phyloP scores from a whole-genome alignment of 2,888 invertebrate species.

The Diarsia mendica region DNA sequence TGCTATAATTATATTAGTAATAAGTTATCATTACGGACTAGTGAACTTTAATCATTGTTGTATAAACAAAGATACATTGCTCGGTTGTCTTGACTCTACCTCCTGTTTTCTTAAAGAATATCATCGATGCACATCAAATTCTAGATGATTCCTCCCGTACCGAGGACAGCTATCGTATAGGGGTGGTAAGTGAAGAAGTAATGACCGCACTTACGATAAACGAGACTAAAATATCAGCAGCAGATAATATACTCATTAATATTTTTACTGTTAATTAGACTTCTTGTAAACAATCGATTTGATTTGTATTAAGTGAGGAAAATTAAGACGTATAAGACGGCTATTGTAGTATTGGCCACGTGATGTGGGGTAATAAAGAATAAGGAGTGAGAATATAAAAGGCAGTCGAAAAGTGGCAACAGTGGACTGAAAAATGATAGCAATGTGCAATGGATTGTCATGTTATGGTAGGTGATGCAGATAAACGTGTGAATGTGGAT shows the following conservation, averaged over 20 bases:
- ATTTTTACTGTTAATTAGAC: slow-evolving; percentile 62
- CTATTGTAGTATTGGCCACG: neutral
- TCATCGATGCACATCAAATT: slow-evolving; percentile 60
- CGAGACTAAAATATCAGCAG: slow-evolving; percentile 66
- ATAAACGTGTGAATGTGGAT: neutral
- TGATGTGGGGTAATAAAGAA: neutral
- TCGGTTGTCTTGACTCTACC: slow-evolving; percentile 8
- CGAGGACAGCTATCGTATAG: slow-evolving; percentile 19
- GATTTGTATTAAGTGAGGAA: slow-evolving; percentile 20
- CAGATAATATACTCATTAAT: slow-evolving; percentile 64
- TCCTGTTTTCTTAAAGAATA: neutral
- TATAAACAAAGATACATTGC: slow-evolving; percentile 65
- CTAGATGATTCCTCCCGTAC: slow-evolving; percentile 44
- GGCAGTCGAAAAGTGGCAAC: neutral
- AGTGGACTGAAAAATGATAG: neutral
- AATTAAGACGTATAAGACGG: slow-evolving; percentile 5
- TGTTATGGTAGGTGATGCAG: neutral
- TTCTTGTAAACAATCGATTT: slow-evolving; percentile 41
- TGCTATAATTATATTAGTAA: slow-evolving; percentile 65
- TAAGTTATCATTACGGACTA: slow-evolving; percentile 51
- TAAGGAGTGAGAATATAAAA: neutral
- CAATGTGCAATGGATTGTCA: neutral
- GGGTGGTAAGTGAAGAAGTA: slow-evolving; percentile 70
- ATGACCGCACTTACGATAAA: slow-evolving; percentile 78
- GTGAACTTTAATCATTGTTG: slow-evolving; percentile 69